Conservation (phyloP, 2,888 invertebrate genomes). For the Phyllotreta striolata region DNA sequence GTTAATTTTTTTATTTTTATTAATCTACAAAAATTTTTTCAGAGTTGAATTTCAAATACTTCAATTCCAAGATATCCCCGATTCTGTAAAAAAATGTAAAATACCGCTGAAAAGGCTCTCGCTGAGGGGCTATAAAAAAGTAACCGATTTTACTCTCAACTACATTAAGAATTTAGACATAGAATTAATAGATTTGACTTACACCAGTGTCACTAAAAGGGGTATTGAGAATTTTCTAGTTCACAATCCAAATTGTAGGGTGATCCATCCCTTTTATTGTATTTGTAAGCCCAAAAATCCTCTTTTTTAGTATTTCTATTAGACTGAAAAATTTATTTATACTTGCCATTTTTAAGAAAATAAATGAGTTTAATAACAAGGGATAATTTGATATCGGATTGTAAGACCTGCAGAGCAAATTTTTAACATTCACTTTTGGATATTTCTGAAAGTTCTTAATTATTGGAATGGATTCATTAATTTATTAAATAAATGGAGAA, state of each 20-base stretch:
- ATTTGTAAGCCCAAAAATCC: conserved; percentile 50
- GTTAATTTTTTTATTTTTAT: no score
- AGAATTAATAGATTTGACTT: conserved; percentile 70
- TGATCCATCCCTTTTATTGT: conserved; percentile 59
- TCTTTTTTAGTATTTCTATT: conserved; percentile 33
- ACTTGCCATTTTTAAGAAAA: conserved; percentile 29
- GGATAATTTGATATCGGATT: not conserved
- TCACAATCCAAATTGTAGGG: conserved; percentile 67
- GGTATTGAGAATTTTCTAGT: conserved; percentile 70
- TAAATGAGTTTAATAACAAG: conserved; percentile 11
- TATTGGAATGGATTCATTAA: no score
- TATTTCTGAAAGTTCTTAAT: no score
- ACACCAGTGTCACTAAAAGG: conserved; percentile 68
- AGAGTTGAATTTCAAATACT: conserved; percentile 18
- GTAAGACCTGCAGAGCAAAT: no score
- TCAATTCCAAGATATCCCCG: conserved; percentile 13
- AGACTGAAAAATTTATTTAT: conserved; percentile 23
- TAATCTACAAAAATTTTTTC: conserved; percentile 1
- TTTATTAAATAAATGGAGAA: no score
- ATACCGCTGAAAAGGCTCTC: conserved; percentile 49
- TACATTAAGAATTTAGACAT: conserved; percentile 51
- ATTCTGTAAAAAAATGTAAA: conserved; percentile 31
- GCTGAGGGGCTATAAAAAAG: conserved; percentile 51
- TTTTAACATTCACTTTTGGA: no score
- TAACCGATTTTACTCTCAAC: conserved; percentile 50